Percentiles rank a stretch among this genome's conserved stretches.
Evolutionary conservation across 2,113 vertebrate genomes (phyloP).

Genomic region (Camelus dromedarius): DNA sequence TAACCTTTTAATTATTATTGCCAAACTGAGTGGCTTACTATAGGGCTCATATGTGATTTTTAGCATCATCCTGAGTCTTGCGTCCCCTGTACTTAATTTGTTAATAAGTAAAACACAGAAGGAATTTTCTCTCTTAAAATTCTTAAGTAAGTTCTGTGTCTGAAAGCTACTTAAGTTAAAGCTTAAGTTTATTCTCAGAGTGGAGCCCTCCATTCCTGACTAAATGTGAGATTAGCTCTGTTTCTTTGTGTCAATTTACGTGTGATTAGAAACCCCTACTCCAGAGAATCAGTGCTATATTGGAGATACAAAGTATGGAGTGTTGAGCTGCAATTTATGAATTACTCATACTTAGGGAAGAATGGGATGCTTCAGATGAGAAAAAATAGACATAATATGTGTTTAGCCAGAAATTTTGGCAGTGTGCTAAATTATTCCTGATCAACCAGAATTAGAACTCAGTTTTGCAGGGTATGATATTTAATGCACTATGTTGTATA

Average conservation of each 20-base stretch:
- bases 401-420: constrained; percentile 39
- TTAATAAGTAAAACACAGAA: constrained; percentile 46
- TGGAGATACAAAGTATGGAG: not conserved
- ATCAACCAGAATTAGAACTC: constrained; percentile 59
- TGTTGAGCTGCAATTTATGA: constrained; percentile 18
- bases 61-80: not conserved
- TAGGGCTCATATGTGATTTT: not conserved
- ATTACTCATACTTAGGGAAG: constrained; percentile 15
- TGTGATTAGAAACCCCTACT: not conserved
- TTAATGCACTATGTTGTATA: constrained; percentile 58
- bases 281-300: not conserved
- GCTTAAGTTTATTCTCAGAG: not conserved
- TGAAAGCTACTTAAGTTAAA: constrained; percentile 2
- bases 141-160: not conserved
- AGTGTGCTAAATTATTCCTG: constrained; percentile 60
- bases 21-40: not conserved
- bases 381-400: constrained; percentile 36
- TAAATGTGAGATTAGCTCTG: constrained; percentile 11
- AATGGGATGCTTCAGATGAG: constrained; percentile 43
- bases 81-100: not conserved
- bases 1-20: not conserved
- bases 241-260: constrained; percentile 20
- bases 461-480: constrained; percentile 56
- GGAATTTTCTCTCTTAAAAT: constrained; percentile 20
- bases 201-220: not conserved